A percentile compares a stretch with the other conserved stretches of the same genome.
phyloP scores from a whole-genome alignment of 2,797 vertebrate species.

The Artibeus jamaicensis region DNA sequence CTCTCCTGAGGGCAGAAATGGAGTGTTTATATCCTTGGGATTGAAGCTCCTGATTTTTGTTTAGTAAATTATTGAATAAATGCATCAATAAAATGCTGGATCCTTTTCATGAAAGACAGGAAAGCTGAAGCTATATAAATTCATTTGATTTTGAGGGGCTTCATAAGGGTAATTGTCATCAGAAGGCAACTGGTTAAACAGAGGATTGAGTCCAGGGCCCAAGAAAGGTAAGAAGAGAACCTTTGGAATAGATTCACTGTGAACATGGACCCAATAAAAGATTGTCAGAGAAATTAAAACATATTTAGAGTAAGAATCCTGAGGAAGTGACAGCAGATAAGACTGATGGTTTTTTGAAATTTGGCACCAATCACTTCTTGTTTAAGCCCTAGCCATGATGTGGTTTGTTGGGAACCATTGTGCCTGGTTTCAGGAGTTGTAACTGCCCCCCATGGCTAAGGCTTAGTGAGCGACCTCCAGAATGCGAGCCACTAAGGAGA shows the following conservation, averaged over 20 bases:
- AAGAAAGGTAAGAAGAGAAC: background rate
- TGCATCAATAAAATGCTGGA: background rate
- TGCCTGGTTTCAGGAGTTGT: too few species aligned
- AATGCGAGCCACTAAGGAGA: too few species aligned
- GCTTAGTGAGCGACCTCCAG: too few species aligned
- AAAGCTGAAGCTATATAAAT: background rate
- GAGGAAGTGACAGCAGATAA: background rate
- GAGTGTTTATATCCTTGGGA: background rate
- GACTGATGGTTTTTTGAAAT: background rate
- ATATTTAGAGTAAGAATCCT: background rate
- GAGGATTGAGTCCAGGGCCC: background rate
- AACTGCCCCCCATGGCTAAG: too few species aligned
- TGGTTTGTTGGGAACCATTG: background rate
- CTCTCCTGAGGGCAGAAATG: background rate
- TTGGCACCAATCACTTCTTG: background rate
- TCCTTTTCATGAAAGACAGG: background rate
- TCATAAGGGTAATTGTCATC: background rate
- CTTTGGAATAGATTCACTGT: background rate
- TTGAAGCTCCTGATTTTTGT: background rate
- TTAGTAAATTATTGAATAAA: conserved; percentile 40
- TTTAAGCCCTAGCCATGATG: background rate
- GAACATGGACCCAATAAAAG: background rate
- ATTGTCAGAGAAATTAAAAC: background rate
- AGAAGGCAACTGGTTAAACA: background rate
- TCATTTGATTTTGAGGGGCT: background rate